phyloP scores from a whole-genome alignment of 1,140 invertebrate genomes.

The Bombus affinis region DNA sequence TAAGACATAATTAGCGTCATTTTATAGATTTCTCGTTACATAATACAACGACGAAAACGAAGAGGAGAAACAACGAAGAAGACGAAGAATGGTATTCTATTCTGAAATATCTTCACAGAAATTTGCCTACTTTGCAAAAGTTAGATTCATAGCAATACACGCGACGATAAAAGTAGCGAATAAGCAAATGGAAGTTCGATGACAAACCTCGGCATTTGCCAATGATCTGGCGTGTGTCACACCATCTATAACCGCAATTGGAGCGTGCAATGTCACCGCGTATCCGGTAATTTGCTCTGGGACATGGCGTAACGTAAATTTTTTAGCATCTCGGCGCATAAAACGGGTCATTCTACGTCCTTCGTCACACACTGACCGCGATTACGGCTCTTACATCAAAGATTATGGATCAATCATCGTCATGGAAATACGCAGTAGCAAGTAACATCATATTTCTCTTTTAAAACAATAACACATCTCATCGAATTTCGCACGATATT shows the following conservation, averaged over 20 bases:
- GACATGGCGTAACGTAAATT: not conserved
- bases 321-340: conserved; percentile 8
- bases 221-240: not conserved
- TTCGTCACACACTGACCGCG: not conserved
- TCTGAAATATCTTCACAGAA: no score
- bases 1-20: no score
- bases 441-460: not conserved
- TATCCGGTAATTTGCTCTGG: not conserved
- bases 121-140: not conserved
- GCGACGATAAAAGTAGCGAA: not conserved
- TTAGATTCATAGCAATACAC: not conserved
- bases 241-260: not conserved
- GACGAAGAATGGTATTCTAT: no score
- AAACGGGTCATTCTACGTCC: not conserved
- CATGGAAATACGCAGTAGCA: not conserved
- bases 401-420: not conserved
- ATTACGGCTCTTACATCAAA: not conserved
- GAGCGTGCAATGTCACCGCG: not conserved
- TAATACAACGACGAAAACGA: no score
- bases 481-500: no score
- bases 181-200: not conserved
- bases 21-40: no score
- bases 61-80: no score
- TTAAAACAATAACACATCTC: no score
- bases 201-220: not conserved